Percentiles rank a stretch among this genome's conserved stretches.
Conservation (phyloP, 1,140 invertebrate genomes). For the Homalodisca vitripennis region DNA sequence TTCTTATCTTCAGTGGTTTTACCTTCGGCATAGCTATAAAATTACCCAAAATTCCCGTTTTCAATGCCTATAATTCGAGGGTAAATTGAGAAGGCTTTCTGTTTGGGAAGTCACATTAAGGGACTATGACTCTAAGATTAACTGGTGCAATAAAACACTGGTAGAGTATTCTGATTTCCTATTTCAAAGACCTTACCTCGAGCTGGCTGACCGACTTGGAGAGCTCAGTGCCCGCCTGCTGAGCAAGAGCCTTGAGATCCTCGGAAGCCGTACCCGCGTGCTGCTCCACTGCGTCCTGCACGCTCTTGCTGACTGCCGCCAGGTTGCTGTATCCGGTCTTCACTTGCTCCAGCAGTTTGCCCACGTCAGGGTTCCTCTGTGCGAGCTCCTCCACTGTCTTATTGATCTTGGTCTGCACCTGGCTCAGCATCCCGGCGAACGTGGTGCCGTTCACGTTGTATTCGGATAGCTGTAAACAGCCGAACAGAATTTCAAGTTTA, state of each 20-base stretch:
- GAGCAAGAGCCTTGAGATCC: slow-evolving; percentile 4
- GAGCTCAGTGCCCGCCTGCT: background rate
- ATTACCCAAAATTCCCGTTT: too few relatives aligned
- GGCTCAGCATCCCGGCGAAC: background rate
- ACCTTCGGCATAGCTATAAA: too few relatives aligned
- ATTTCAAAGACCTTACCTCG: too few relatives aligned
- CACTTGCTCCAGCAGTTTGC: slow-evolving; percentile 13
- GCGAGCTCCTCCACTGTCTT: slow-evolving; percentile 9
- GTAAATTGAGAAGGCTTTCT: too few relatives aligned
- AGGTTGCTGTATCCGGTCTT: slow-evolving; percentile 3
- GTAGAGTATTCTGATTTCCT: too few relatives aligned
- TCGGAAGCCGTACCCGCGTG: background rate
- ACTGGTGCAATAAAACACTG: too few relatives aligned
- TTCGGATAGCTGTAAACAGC: background rate
- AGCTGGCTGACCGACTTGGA: slow-evolving; percentile 7
- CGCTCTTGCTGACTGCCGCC: background rate
- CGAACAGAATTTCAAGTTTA: background rate
- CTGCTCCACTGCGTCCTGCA: background rate
- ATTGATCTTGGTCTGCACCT: background rate
- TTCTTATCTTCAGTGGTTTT: too few relatives aligned
- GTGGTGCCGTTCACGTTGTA: slow-evolving; percentile 13
- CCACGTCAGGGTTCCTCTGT: slow-evolving; percentile 3
- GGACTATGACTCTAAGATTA: too few relatives aligned
- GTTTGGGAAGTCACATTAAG: too few relatives aligned
- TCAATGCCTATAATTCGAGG: too few relatives aligned